Conservation (phyloP, 2,113 vertebrate species). For the Microtus pennsylvanicus region DNA sequence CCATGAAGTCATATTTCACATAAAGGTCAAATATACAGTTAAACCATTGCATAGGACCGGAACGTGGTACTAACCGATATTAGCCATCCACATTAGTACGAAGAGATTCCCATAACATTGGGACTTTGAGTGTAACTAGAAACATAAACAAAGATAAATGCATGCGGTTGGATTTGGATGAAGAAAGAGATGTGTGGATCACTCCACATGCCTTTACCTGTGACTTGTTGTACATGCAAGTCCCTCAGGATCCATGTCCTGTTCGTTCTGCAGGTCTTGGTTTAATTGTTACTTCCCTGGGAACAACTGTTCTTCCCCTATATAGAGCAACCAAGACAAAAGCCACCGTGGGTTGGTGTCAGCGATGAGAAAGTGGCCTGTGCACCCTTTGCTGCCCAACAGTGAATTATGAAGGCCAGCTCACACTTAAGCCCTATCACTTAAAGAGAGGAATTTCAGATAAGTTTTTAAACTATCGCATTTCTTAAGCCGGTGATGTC, state of each 20-base stretch:
- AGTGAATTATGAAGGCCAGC: neutral
- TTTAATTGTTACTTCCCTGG: neutral
- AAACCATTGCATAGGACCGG: neutral
- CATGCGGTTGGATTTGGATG: neutral
- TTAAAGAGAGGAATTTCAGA: neutral
- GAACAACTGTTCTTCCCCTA: neutral
- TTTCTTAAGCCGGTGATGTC: neutral
- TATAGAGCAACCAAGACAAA: neutral
- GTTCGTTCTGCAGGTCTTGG: neutral
- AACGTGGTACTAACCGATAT: neutral
- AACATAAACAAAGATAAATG: slow-evolving; percentile 21
- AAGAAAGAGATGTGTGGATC: neutral
- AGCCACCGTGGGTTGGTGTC: neutral
- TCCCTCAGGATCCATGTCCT: neutral
- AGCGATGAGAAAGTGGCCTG: neutral
- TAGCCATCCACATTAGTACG: neutral
- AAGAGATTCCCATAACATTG: neutral
- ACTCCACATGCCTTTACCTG: neutral
- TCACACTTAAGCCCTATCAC: neutral
- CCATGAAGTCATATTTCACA: neutral
- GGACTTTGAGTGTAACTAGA: neutral
- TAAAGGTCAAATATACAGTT: slow-evolving; percentile 7
- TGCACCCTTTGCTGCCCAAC: neutral
- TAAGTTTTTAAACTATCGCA: neutral
- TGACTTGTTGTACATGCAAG: neutral